Evolutionary conservation across 2,888 invertebrate species (phyloP).

Genomic region (Tinea semifulvella): DNA sequence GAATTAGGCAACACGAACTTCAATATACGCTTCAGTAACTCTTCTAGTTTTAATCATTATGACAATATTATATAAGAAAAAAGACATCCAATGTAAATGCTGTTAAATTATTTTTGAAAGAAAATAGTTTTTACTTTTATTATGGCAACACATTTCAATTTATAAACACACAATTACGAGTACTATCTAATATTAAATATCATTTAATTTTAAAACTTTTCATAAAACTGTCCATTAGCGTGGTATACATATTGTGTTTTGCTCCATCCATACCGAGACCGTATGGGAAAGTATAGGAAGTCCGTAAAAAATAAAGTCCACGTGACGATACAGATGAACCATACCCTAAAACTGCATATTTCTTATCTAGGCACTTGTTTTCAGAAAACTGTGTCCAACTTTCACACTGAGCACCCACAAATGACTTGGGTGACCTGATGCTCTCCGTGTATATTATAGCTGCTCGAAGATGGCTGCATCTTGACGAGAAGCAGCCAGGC

Average conservation of each 20-base stretch:
- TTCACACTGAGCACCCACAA: slow-evolving; percentile 43
- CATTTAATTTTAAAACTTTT: background rate
- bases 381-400: slow-evolving; percentile 49
- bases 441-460: slow-evolving; percentile 53
- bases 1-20: background rate
- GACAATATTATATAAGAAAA: slow-evolving; percentile 1
- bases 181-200: background rate
- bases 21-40: background rate
- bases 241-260: background rate
- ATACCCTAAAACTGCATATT: slow-evolving; percentile 49
- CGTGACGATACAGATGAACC: slow-evolving; percentile 49
- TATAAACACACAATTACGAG: background rate
- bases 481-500: slow-evolving; percentile 71
- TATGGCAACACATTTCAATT: slow-evolving; percentile 2
- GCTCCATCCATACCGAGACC: slow-evolving; percentile 49
- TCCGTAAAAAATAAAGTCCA: slow-evolving; percentile 54
- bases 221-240: slow-evolving; percentile 1
- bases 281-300: slow-evolving; percentile 40
- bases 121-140: background rate
- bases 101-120: background rate
- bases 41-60: background rate
- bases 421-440: slow-evolving; percentile 43
- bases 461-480: slow-evolving; percentile 57
- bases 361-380: slow-evolving; percentile 40
- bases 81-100: background rate